phyloP scores from a whole-genome alignment of 2,888 invertebrate species.

The Oxystoma pomonae region DNA sequence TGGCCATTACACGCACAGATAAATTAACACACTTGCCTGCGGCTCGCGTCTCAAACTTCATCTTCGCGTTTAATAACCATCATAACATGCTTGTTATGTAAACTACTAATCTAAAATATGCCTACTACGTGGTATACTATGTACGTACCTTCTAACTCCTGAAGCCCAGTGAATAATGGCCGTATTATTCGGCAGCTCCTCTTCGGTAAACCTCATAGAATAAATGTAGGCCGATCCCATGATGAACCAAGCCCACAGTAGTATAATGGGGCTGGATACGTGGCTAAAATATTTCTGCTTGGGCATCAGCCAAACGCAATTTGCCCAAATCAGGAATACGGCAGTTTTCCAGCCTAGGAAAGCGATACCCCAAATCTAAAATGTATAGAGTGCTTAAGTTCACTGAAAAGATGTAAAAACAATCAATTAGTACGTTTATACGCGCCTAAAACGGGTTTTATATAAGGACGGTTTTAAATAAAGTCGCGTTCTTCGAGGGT shows the following conservation, averaged over 20 bases:
- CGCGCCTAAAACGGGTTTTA: too few species aligned
- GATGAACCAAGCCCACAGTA: conserved; percentile 16
- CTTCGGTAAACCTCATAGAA: conserved; percentile 13
- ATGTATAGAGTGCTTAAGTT: too few species aligned
- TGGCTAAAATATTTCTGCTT: conserved; percentile 13
- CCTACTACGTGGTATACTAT: too few species aligned
- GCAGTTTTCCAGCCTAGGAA: conserved; percentile 17
- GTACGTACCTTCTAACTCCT: neutral
- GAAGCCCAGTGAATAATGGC: neutral
- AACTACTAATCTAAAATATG: too few species aligned
- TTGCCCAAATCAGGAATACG: conserved; percentile 19
- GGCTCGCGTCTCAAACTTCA: too few species aligned
- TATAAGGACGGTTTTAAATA: too few species aligned
- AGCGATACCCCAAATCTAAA: conserved; percentile 18
- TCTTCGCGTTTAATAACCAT: too few species aligned
- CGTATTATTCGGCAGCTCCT: conserved; percentile 8
- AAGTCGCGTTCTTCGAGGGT: too few species aligned
- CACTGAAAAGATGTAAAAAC: neutral
- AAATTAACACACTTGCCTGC: too few species aligned
- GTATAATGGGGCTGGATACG: conserved; percentile 16
- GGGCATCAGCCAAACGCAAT: conserved; percentile 19
- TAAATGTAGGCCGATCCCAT: conserved; percentile 14
- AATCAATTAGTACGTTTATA: too few species aligned
- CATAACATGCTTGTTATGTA: too few species aligned
- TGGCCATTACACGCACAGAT: too few species aligned